These are phyloP conservation scores for Pomatorhinus ruficollis DNA, from an alignment of 2,113 vertebrate species.

Conservation along the genomic window DNA sequence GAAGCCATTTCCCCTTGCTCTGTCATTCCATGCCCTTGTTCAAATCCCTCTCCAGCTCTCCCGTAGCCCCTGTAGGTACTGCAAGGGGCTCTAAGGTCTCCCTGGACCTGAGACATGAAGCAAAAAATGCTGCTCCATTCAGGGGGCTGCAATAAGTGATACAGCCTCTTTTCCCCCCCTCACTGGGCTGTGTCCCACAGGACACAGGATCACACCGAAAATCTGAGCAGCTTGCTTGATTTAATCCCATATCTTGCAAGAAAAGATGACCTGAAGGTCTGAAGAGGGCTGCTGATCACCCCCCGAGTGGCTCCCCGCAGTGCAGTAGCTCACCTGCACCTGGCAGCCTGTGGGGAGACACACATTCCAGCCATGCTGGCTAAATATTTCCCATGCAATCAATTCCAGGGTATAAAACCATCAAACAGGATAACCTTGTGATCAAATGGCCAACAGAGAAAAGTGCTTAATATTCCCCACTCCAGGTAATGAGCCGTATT, in stretches of 20 bases:
- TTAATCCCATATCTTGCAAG: not conserved
- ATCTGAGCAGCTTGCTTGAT: not conserved
- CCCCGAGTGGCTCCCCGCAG: not conserved
- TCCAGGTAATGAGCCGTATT: constrained; percentile 52
- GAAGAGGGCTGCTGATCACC: not conserved
- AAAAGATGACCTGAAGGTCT: not conserved
- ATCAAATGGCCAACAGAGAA: constrained; percentile 62
- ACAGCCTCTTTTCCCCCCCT: not conserved
- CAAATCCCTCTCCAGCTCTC: not conserved
- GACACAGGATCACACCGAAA: not conserved
- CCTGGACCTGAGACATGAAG: rapidly evolving
- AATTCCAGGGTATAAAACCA: constrained; percentile 41
- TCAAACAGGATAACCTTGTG: constrained; percentile 50
- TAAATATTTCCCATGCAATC: constrained; percentile 49
- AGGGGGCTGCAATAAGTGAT: not conserved
- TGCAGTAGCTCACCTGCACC: not conserved
- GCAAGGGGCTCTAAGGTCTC: not conserved
- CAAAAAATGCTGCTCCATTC: rapidly evolving
- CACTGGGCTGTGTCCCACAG: rapidly evolving
- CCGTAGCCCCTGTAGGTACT: not conserved
- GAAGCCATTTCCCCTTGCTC: not conserved
- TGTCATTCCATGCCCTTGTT: not conserved
- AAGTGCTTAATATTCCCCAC: constrained; percentile 61
- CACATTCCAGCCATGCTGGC: not conserved
- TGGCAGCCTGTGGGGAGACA: not conserved